Evolutionary conservation across 2,113 vertebrate genomes (phyloP).

Genomic region (Sinocyclocheilus rhinocerous): DNA sequence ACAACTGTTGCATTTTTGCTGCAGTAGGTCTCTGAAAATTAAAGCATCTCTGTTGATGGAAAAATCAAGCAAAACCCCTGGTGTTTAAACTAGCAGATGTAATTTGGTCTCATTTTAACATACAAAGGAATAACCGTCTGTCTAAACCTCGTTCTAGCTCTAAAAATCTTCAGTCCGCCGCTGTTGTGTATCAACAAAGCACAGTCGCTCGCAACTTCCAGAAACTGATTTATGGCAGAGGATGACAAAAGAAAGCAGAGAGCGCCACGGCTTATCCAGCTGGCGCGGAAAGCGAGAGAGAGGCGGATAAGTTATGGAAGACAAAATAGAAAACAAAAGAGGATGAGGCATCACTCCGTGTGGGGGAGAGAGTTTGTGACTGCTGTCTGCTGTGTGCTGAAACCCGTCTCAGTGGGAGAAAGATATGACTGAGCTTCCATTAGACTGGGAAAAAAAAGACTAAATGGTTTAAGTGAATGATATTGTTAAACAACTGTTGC

Average conservation of each 20-base stretch:
- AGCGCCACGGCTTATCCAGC: constrained; percentile 38
- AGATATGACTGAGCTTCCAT: constrained; percentile 42
- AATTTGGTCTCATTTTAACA: not conserved
- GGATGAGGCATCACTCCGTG: constrained; percentile 29
- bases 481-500: no score
- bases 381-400: constrained; percentile 33
- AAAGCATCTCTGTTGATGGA: not conserved
- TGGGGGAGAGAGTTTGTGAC: constrained; percentile 44
- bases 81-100: not conserved
- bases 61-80: not conserved
- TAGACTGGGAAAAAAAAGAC: constrained; percentile 2
- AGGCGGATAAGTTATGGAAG: constrained; percentile 39
- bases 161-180: not conserved
- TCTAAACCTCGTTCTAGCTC: constrained; percentile 4
- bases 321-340: constrained; percentile 33
- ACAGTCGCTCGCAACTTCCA: constrained; percentile 11
- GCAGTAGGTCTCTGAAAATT: not conserved
- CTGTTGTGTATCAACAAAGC: constrained; percentile 12
- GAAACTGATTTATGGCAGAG: constrained; percentile 51
- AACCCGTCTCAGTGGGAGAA: constrained; percentile 29
- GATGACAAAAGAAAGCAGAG: constrained; percentile 22
- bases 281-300: not conserved
- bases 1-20: not conserved
- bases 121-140: constrained; percentile 2
- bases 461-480: constrained; percentile 30